Evolutionary conservation across 2,888 invertebrate genomes (phyloP), one percentile per base, ranked within the genome.

Genomic region (Zelleria hepariella): DNA sequence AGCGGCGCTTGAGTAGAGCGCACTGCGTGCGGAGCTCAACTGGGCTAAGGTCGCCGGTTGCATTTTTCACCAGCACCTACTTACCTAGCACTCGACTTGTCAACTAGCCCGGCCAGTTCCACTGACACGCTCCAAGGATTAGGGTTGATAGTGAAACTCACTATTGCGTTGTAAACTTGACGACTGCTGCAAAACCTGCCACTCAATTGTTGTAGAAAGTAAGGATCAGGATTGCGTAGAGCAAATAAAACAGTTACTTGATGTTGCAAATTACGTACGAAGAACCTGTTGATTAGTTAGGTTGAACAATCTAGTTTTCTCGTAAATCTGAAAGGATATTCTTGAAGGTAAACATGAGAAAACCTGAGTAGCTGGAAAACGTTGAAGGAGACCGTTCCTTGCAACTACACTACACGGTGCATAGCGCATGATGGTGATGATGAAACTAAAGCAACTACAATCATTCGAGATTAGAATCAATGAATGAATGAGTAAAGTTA

Each of bases 1-100:
- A 67, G 67, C 65, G 27, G 18, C 2, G 56, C 32, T 8, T 18
- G n/a, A 18, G 58, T 49, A 54, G 26, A n/a, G n/a, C n/a, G n/a
- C n/a, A n/a, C n/a, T n/a, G n/a, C n/a, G n/a, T n/a, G n/a, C n/a
- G 3, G 62, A 62, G 67, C 68, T 66, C 70, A 82, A 78, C 72
- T 83, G 69, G 83, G 85, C 80, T 83, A 86, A 86, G 86, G 86
- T 80, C 83, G 77, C 70, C 67, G 68, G 70, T 73, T 78, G 76
- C 79, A 80, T 82, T 83, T 84, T 84, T 78, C 74, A 78, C 70
- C 69, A 23, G 32, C 56, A 56, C 56, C 56, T 56, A 56, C 32
- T 55, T 55, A 55, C 53, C 24, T 23, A 3, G 3, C 53, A 23
- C 8, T 23, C 18, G 25, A 23, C 52, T 24, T 53, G 53, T 25